Conservation (phyloP, 2,113 vertebrate genomes). For the Gallinago undulata region DNA sequence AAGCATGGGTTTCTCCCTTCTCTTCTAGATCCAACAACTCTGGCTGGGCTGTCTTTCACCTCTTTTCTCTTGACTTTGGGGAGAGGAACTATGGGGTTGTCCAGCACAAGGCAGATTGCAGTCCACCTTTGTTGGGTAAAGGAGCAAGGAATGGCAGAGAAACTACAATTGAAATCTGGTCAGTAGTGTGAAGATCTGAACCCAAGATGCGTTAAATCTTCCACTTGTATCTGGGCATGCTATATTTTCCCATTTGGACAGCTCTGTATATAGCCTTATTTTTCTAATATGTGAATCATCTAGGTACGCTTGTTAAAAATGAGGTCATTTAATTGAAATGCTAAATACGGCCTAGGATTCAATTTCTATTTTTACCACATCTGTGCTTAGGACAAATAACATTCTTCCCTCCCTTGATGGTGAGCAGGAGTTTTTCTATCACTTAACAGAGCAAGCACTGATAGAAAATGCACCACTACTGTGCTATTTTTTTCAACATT, state of each 20-base stretch:
- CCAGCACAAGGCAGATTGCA: not conserved
- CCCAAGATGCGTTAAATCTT: not conserved
- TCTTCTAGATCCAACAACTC: not conserved
- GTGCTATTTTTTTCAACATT: not conserved
- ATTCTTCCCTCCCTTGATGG: not conserved
- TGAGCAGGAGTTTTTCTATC: not conserved
- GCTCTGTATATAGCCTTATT: not conserved
- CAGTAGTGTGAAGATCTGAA: not conserved
- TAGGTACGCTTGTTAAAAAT: slow-evolving; percentile 33
- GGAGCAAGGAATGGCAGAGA: not conserved
- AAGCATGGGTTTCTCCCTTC: not conserved
- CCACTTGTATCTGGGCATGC: not conserved
- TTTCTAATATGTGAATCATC: slow-evolving; percentile 41
- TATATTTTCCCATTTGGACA: not conserved
- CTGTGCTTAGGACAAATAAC: slow-evolving; percentile 7
- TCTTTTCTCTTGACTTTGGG: not conserved
- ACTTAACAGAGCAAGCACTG: not conserved
- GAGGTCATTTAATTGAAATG: slow-evolving; percentile 52
- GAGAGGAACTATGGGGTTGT: not conserved
- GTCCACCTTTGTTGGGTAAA: not conserved
- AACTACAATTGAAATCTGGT: not conserved
- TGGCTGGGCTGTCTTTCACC: not conserved
- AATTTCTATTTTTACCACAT: slow-evolving; percentile 30
- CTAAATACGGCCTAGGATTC: slow-evolving; percentile 6
- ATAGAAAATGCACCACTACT: not conserved